Percentiles rank a stretch among this genome's conserved stretches.
Evolutionary conservation across 2,888 invertebrate species (phyloP).

Genomic region (Platycheirus rosarum): DNA sequence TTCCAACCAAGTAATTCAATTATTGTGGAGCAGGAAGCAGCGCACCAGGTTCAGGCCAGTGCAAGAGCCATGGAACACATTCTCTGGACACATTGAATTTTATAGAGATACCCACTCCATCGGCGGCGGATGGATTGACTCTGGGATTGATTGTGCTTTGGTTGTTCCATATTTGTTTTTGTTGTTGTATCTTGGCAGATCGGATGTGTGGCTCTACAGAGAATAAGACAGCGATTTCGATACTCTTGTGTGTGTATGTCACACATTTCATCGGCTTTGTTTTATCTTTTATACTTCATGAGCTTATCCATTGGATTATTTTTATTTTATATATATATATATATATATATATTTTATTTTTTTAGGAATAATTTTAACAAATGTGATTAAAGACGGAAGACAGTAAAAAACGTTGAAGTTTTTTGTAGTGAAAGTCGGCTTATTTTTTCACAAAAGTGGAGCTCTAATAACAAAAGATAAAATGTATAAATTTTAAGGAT

Average conservation of each 20-base stretch:
- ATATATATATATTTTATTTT: not conserved
- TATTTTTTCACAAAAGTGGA: no score
- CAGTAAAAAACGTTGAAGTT: no score
- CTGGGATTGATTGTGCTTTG: conserved; percentile 66
- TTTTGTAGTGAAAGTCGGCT: no score
- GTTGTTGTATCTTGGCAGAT: conserved; percentile 16
- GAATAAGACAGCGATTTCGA: conserved; percentile 15
- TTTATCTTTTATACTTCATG: conserved; percentile 50
- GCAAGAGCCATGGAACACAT: conserved; percentile 15
- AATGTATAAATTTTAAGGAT: no score
- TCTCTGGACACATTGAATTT: conserved; percentile 63
- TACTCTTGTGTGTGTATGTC: conserved; percentile 20
- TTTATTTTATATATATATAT: not conserved
- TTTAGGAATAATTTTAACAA: no score
- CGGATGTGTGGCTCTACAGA: conserved; percentile 20
- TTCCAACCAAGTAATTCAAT: conserved; percentile 76
- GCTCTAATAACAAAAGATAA: no score
- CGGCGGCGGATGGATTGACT: conserved; percentile 74
- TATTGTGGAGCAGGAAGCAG: conserved; percentile 60
- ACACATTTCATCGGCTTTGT: conserved; percentile 56
- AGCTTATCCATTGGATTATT: not conserved
- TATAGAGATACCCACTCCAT: conserved; percentile 65
- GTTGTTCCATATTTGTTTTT: conserved; percentile 34
- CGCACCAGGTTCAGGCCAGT: conserved; percentile 16
- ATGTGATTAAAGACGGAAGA: no score